Conservation (phyloP, 2,113 vertebrate species). For the Equus quagga region DNA sequence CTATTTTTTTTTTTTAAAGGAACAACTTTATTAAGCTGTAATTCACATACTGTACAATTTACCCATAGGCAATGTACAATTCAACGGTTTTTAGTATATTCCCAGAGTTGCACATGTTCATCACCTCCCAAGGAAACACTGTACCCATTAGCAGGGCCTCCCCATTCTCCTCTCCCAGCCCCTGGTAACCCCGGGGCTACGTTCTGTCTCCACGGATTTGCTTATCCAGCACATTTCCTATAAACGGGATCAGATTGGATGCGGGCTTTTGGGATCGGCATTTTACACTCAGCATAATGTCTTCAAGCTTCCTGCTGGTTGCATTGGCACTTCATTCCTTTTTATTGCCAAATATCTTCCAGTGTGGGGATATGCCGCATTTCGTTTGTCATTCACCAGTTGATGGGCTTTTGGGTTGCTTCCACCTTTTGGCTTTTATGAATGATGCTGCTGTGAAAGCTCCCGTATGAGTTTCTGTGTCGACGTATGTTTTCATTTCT, state of each 20-base stretch:
- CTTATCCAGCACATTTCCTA: not conserved
- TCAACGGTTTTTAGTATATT: not conserved
- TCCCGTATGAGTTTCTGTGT: not conserved
- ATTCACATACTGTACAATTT: not conserved
- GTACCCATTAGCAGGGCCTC: not conserved
- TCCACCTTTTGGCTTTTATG: not conserved
- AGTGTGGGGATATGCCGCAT: fast-evolving
- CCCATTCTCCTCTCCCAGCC: too few species aligned
- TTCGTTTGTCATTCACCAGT: not conserved
- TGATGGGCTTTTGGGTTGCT: not conserved
- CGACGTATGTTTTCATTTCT: not conserved
- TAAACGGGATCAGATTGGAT: not conserved
- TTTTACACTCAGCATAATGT: not conserved
- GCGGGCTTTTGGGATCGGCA: not conserved
- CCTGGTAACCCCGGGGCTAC: not conserved
- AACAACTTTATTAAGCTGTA: not conserved
- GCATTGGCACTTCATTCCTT: not conserved
- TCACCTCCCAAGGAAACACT: not conserved
- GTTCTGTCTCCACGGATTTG: not conserved
- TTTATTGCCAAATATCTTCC: not conserved
- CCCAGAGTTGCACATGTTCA: not conserved
- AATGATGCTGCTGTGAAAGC: not conserved
- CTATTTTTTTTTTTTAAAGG: not conserved
- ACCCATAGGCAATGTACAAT: not conserved
- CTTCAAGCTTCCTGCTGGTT: not conserved